phyloP scores from a whole-genome alignment of 2,113 vertebrate species.

The Lophura nycthemera region DNA sequence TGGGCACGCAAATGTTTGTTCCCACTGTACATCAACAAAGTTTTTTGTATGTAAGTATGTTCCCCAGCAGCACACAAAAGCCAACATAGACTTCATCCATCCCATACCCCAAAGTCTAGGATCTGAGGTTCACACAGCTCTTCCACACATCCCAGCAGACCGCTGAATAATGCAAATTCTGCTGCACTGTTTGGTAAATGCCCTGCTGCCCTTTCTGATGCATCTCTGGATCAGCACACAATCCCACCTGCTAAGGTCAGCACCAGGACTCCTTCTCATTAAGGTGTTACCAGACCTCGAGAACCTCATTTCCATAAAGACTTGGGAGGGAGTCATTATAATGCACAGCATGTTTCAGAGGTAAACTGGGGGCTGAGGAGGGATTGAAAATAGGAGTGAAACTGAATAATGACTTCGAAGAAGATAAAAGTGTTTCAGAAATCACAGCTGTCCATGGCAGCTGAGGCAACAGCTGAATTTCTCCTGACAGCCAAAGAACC shows the following conservation, averaged over 20 bases:
- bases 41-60: neutral
- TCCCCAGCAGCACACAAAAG: neutral
- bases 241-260: neutral
- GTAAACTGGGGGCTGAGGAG: neutral
- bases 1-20: neutral
- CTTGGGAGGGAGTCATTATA: neutral
- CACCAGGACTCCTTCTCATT: neutral
- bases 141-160: neutral
- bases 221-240: neutral
- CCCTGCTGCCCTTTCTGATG: neutral
- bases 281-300: neutral
- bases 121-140: neutral
- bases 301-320: neutral
- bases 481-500: neutral
- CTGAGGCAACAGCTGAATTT: neutral
- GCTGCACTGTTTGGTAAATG: neutral
- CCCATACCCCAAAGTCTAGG: neutral
- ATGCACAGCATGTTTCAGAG: neutral
- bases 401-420: neutral
- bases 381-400: neutral
- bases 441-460: neutral
- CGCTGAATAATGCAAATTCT: neutral
- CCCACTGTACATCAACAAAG: neutral
- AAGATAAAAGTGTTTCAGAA: neutral
- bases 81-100: neutral